A percentile compares a stretch with the other conserved stretches of the same genome.
Evolutionary conservation across 1,140 invertebrate species (phyloP).

Genomic region (Drosophila bifasciata): DNA sequence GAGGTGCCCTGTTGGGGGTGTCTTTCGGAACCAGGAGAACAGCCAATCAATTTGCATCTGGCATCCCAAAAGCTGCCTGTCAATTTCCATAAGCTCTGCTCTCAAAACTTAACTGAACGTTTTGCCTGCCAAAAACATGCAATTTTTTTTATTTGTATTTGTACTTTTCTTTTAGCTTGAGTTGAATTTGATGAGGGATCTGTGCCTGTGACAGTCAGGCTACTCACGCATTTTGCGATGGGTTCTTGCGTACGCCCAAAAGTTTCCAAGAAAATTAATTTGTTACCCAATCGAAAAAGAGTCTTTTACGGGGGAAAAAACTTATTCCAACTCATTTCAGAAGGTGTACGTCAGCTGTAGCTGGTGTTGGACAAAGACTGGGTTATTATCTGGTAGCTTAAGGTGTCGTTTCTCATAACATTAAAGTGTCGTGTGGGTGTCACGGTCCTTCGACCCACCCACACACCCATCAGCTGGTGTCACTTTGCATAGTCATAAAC

Average conservation of each 20-base stretch:
- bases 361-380: too few species aligned
- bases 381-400: too few species aligned
- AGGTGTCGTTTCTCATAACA: too few species aligned
- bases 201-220: conserved; percentile 26
- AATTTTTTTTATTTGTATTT: conserved; percentile 13
- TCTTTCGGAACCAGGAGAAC: neutral
- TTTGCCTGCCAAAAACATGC: conserved; percentile 14
- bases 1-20: conserved; percentile 7
- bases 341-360: too few species aligned
- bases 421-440: conserved; percentile 29
- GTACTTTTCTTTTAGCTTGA: conserved; percentile 22
- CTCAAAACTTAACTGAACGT: conserved; percentile 41
- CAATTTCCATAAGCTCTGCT: conserved; percentile 59
- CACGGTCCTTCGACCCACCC: neutral
- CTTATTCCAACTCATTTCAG: too few species aligned
- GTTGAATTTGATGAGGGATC: conserved; percentile 35
- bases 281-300: too few species aligned
- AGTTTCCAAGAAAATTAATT: conserved; percentile 25
- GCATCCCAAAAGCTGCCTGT: conserved; percentile 31
- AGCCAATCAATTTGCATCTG: conserved; percentile 61
- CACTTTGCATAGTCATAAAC: conserved; percentile 32
- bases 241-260: conserved; percentile 3
- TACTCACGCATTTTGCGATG: neutral
- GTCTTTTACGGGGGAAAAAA: too few species aligned
- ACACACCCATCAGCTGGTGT: conserved; percentile 16